A percentile compares a stretch with the other conserved stretches of the same genome.
phyloP scores from a whole-genome alignment of 2,113 vertebrate species.

The Elachura formosa region DNA sequence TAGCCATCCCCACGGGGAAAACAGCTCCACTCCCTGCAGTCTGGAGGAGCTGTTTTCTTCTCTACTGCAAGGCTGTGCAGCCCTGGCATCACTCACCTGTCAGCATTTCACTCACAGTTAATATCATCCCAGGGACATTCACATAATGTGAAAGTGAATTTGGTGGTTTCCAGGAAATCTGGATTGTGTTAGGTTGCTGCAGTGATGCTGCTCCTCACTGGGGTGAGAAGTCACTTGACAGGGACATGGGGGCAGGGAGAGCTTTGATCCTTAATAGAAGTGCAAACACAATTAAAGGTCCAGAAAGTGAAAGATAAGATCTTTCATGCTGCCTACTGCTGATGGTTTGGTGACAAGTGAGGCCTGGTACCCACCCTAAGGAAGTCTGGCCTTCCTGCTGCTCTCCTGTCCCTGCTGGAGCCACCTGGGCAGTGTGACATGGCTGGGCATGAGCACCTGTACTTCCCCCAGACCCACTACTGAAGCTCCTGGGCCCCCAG shows the following conservation, averaged over 20 bases:
- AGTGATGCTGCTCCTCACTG: neutral
- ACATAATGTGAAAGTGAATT: constrained; percentile 3
- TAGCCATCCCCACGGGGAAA: neutral
- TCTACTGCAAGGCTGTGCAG: rapidly evolving
- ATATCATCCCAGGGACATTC: neutral
- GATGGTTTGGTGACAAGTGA: neutral
- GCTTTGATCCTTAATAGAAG: neutral
- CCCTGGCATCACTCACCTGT: neutral
- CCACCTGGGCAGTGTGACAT: rapidly evolving
- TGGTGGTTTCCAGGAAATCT: constrained; percentile 11
- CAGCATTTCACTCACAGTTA: neutral
- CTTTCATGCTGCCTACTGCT: neutral
- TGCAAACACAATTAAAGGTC: neutral
- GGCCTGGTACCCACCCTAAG: neutral
- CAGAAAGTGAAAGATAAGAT: neutral
- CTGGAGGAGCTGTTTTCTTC: neutral
- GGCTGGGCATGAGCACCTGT: neutral
- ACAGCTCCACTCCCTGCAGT: neutral
- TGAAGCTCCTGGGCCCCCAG: neutral
- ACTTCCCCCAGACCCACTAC: neutral
- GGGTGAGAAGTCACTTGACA: neutral
- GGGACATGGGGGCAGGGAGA: neutral
- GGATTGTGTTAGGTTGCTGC: neutral
- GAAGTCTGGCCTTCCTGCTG: rapidly evolving
- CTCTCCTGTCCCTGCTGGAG: neutral